Evolutionary conservation across 2,113 vertebrate species (phyloP).

Genomic region (Rhinopomastus cyanomelas): DNA sequence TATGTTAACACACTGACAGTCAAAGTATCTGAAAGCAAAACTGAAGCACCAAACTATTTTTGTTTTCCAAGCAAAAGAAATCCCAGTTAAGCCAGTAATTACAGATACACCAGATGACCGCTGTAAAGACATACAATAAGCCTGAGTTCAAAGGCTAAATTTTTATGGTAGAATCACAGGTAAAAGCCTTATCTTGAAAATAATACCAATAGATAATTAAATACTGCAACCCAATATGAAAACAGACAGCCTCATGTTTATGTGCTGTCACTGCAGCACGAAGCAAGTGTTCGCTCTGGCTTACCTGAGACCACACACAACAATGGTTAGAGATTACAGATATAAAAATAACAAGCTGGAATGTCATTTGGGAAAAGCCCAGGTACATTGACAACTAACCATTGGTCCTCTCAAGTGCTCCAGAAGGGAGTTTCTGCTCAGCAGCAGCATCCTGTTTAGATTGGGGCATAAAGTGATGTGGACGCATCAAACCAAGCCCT

Average conservation of each 20-base stretch:
- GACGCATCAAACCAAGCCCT: background rate
- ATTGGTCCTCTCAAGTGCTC: slow-evolving; percentile 24
- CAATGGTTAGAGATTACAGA: background rate
- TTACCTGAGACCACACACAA: slow-evolving; percentile 40
- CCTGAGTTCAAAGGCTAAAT: background rate
- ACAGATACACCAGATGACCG: too few species aligned
- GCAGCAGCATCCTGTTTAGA: slow-evolving; percentile 44
- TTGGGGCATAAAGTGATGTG: slow-evolving; percentile 9
- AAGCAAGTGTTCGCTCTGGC: slow-evolving; percentile 17
- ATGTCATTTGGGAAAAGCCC: slow-evolving; percentile 40
- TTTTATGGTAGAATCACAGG: background rate
- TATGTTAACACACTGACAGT: background rate
- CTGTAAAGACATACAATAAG: background rate
- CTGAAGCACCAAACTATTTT: background rate
- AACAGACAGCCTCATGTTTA: background rate
- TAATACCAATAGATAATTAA: too few species aligned
- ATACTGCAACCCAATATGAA: too few species aligned
- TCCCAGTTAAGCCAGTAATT: background rate
- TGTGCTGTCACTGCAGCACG: background rate
- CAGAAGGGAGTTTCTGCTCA: slow-evolving; percentile 29
- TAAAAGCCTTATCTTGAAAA: too few species aligned
- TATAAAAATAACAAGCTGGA: slow-evolving; percentile 50
- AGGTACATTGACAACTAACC: slow-evolving; percentile 53
- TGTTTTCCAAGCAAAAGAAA: background rate
- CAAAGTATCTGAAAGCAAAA: background rate